Base-by-base conservation (phyloP, 1,140 invertebrate species). In the Orussus abietinus region DNA sequence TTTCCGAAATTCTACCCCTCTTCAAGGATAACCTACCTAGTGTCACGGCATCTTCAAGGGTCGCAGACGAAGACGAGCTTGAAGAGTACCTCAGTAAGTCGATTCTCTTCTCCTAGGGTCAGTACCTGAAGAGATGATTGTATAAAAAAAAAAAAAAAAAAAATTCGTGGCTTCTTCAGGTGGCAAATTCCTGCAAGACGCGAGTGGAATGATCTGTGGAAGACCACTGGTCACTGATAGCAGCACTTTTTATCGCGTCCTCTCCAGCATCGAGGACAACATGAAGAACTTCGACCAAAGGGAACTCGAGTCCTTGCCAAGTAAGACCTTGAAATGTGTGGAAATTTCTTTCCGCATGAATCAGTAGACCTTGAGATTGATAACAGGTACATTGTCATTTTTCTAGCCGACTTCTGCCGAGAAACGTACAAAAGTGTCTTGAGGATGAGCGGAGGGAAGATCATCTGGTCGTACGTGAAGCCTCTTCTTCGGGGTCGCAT, bases 381-480 rank as follows among this genome's bases (percentile, higher is more conserved):
- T 33, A 10, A 5, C n/a, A 33, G 15, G 15, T 11, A 1, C 5
- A 11, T 33, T 25, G 6, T 25, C 6, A 7, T 33, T 14, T 40
- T 55, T 49, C 1, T 49, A 82, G 80, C 77, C 3, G 75, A 80
- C 5, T 82, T 79, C 57, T 84, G 82, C 45, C 76, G 75, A 13
- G 69, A 77, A 1, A 64, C 80, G 2, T 83, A 84, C 45, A 71
- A 76, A 43, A 76, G 78, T 45, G 62, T 84, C 1, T 63, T 77
- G 0, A 67, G 57, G 3, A 76, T 80, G 50, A 73, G 74, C 7
- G 79, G 76, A 9, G 81, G 81, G 1, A 83, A 83, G 53, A 79
- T 84, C 10, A 66, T 82, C 12, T 83, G 82, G 81, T 80, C 77
- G 6, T 80, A 79, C 42, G 69, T 82, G 4, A 83, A 83, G 47